Percentiles rank a stretch among this genome's conserved stretches.
Conservation (phyloP, 1,140 invertebrate genomes). For the Dinothrombium tinctorium region DNA sequence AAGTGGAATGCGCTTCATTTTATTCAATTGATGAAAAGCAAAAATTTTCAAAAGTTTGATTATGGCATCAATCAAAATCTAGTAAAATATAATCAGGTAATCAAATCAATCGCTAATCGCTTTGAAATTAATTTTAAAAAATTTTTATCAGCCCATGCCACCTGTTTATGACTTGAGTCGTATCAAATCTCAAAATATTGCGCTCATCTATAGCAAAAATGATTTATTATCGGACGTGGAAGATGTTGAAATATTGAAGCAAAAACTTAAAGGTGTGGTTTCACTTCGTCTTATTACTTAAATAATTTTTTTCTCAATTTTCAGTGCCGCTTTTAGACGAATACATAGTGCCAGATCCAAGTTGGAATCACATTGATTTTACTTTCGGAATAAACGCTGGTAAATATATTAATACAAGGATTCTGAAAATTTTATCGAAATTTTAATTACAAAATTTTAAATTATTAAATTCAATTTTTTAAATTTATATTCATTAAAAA, state of each 20-base stretch:
- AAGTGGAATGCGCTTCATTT: constrained; percentile 41
- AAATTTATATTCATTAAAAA: no score
- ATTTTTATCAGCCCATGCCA: neutral
- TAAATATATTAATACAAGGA: constrained; percentile 11
- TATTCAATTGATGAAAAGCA: constrained; percentile 18
- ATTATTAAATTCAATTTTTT: no score
- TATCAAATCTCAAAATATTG: constrained; percentile 1
- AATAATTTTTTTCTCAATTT: neutral
- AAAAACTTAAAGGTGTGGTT: constrained; percentile 2
- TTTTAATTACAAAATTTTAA: no score
- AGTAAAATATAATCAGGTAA: constrained; percentile 1
- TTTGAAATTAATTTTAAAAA: neutral
- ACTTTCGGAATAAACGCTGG: constrained; percentile 13
- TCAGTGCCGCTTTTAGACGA: constrained; percentile 6
- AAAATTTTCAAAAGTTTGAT: neutral
- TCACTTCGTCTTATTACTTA: neutral
- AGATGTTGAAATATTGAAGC: constrained; percentile 4
- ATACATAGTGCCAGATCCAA: neutral
- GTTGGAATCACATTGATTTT: constrained; percentile 16
- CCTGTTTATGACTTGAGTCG: constrained; percentile 7
- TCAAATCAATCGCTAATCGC: neutral
- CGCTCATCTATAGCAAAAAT: neutral
- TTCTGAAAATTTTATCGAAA: constrained; percentile 1
- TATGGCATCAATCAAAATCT: constrained; percentile 5
- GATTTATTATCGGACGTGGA: constrained; percentile 4